Percentiles rank a stretch among this genome's conserved stretches.
Conservation (phyloP, 2,888 invertebrate genomes). For the Chironomus tentans region DNA sequence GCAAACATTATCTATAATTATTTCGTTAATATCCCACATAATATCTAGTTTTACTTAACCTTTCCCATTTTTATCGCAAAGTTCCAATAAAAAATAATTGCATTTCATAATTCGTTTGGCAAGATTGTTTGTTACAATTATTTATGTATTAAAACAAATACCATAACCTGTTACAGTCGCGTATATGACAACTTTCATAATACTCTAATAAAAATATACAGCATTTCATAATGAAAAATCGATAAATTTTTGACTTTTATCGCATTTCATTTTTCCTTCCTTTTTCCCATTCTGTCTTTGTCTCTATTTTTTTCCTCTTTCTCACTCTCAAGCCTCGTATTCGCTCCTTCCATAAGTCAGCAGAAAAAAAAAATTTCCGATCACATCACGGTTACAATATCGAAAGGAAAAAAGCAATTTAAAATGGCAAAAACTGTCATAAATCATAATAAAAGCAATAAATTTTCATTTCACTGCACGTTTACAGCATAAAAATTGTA, state of each 20-base stretch:
- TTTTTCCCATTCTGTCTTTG: too few species aligned
- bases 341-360: neutral
- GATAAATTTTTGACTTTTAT: neutral
- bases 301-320: too few species aligned
- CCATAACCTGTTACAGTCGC: too few species aligned
- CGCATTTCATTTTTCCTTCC: neutral
- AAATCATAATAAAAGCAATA: conserved; percentile 23
- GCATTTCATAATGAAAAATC: neutral
- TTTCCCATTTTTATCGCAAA: neutral
- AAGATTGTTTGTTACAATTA: neutral
- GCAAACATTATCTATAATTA: too few species aligned
- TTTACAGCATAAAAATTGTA: conserved; percentile 22
- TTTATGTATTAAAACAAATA: too few species aligned
- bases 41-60: too few species aligned
- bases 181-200: neutral
- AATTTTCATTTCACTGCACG: conserved; percentile 24
- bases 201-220: neutral
- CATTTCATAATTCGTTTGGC: neutral
- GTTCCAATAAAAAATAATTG: neutral
- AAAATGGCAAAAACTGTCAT: conserved; percentile 26
- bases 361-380: neutral
- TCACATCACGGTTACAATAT: conserved; percentile 16
- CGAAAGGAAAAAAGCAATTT: conserved; percentile 23
- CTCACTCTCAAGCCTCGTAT: too few species aligned
- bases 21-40: too few species aligned